phyloP scores from a whole-genome alignment of 1,140 invertebrate species.

The Neodiprion virginianus region DNA sequence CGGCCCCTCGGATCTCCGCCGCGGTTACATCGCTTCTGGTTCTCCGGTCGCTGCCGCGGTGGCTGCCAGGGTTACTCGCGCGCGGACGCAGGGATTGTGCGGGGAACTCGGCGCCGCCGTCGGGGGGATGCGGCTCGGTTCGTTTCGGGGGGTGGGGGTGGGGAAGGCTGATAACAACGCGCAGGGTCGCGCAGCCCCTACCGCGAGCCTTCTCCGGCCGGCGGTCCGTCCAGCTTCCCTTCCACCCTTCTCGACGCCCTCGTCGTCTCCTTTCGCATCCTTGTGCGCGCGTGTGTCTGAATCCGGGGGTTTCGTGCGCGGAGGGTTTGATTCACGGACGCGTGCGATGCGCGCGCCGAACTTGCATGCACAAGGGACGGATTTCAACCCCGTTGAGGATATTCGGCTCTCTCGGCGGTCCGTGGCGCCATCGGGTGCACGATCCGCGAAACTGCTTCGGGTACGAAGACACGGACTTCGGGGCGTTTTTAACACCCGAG shows the following conservation, averaged over 20 bases:
- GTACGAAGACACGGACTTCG: background rate
- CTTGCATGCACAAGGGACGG: constrained; percentile 19
- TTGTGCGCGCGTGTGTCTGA: background rate
- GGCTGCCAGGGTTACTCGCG: constrained; percentile 23
- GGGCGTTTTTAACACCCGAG: background rate
- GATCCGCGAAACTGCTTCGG: background rate
- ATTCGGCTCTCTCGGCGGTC: background rate
- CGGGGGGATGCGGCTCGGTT: constrained; percentile 27
- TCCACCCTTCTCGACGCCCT: constrained; percentile 18
- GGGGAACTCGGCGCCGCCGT: constrained; percentile 28
- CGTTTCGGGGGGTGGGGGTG: constrained; percentile 22
- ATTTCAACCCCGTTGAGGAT: constrained; percentile 9
- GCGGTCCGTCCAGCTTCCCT: background rate
- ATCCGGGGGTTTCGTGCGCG: background rate
- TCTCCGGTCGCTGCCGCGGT: constrained; percentile 39
- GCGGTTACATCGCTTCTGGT: background rate
- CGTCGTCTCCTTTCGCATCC: constrained; percentile 22
- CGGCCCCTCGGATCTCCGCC: constrained; percentile 32
- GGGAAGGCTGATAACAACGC: constrained; percentile 44
- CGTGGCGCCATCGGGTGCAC: constrained; percentile 50
- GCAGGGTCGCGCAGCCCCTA: constrained; percentile 55
- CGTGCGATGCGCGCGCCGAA: constrained; percentile 16
- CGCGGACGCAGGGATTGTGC: constrained; percentile 11
- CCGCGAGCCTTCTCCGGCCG: constrained; percentile 20
- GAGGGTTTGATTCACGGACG: constrained; percentile 23